Base-by-base conservation (phyloP, 92 coral and sea anemone genomes). In the Epizoanthus ramosus region DNA sequence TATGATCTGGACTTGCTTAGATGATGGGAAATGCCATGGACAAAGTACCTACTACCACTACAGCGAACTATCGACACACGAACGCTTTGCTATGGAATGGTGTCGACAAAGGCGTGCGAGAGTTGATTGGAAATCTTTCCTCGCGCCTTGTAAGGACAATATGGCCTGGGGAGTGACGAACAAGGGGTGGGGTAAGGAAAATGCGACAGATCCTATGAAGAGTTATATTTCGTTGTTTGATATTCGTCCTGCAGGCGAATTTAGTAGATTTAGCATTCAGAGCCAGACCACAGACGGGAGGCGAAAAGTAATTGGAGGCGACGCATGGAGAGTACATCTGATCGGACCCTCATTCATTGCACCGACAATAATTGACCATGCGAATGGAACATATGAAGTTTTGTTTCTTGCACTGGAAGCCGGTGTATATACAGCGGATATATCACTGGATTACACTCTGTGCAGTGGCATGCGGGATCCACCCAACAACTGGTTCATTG, bases 111-210 rank as follows among this genome's bases (percentile, higher is more conserved):
- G 73, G 39, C 61, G 63, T 1, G 84, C 75, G 33, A 68, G 88
- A 9, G 68, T 85, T 4, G 88, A 76, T 41, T 85, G 88, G 88
- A 31, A 66, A 68, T 69, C 84, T 13, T 74, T 85, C 17, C 68
- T 28, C 22, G 65, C 75, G 18, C 81, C 89, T 4, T 86, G 89
- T 43, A 71, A 31, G 63, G 86, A 73, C 58, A 73, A 80, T 52
- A 86, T 80, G 81, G 82, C 63, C 16, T 86, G 89, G 89, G 89
- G 89, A 61, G 41, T 60, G 68, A 61, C 71, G 18, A 80, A 86
- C 54, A 25, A 56, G 37, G 86, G 86, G 47, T 86, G 89, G 89
- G 82, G 74, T 8, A 66, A 58, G 24, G 67, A 52, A 12, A 64
- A 75, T 71, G 81, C 75, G n/a, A 75, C 84, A 1, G 80, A 79